These are phyloP conservation scores for Tyto alba DNA, from an alignment of 2,113 vertebrate genomes.

Conservation along the genomic window DNA sequence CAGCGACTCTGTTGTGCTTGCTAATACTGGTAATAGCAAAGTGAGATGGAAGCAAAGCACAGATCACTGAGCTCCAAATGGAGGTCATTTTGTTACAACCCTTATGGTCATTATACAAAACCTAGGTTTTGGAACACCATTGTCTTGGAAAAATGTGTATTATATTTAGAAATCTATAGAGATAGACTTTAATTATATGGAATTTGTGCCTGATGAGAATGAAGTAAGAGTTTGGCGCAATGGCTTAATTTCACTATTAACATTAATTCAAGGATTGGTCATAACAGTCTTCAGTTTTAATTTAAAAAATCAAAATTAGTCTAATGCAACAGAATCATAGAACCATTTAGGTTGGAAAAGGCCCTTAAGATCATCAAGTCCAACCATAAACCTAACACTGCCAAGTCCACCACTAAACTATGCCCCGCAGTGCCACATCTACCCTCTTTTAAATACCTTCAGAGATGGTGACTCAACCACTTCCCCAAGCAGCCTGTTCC, in stretches of 20 bases:
- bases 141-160: not conserved
- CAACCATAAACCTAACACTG: not conserved
- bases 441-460: not conserved
- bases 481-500: not conserved
- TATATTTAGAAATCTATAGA: not conserved
- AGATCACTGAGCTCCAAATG: slow-evolving; percentile 19
- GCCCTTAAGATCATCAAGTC: not conserved
- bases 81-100: slow-evolving; percentile 41
- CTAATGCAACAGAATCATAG: not conserved
- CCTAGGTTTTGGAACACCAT: not conserved
- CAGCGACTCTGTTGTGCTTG: slow-evolving; percentile 62
- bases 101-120: not conserved
- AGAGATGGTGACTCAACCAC: not conserved
- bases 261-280: not conserved
- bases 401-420: not conserved
- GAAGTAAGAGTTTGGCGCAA: not conserved
- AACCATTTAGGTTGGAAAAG: not conserved
- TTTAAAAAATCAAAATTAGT: not conserved
- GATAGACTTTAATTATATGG: not conserved
- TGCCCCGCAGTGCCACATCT: fast-evolving
- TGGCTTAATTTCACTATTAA: not conserved
- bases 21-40: slow-evolving; percentile 30
- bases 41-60: slow-evolving; percentile 1
- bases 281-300: not conserved
- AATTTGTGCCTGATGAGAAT: not conserved